Evolutionary conservation across 2,888 invertebrate genomes (phyloP), one percentile per base, ranked within the genome.

Genomic region (Pristionchus fissidentatus): DNA sequence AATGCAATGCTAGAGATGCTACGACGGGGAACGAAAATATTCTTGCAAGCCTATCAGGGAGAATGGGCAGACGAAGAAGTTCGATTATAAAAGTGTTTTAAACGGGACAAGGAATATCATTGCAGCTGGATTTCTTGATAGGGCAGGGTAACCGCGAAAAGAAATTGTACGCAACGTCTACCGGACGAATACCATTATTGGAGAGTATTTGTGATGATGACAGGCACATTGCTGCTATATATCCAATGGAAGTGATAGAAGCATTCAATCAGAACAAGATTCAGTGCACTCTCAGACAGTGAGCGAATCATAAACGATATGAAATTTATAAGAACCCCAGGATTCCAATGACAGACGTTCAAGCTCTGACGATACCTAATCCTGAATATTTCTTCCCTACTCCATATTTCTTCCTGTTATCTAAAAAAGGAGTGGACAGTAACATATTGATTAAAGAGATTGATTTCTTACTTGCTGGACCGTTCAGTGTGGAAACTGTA

Each of bases 201-300:
- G 77, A 77, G 35, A 46, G 35, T 32, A 22, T 77, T 1, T 77
- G 77, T 29, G 52, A 77, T 32, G 77, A 77, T 32, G 7, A 29
- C 22, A 26, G 77, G 5, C 49, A 77, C 49, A 35, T 77, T 5
- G 77, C 77, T 19, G 46, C 77, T 3, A 29, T 77, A 3, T 77
- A 77, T 77, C 49, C 77, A 0, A 49, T 49, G 19, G 77, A 77
- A 49, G 77, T 77, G 22, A 19, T 32, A 5, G 46, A 77, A 35
- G 77, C 77, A 19, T 19, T 46, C 46, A 77, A 77, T 35, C 29
- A 77, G 77, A 77, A 77, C 32, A 77, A 77, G 77, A 77, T 77
- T 19, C 26, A 29, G 19, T 77, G 77, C 10, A 35, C 29, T 3
- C 52, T 77, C 19, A 77, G 77, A 77, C 29, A 46, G 77, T 77